A percentile compares a stretch with the other conserved stretches of the same genome.
phyloP scores from a whole-genome alignment of 2,797 vertebrate genomes.

The Myotis daubentonii region DNA sequence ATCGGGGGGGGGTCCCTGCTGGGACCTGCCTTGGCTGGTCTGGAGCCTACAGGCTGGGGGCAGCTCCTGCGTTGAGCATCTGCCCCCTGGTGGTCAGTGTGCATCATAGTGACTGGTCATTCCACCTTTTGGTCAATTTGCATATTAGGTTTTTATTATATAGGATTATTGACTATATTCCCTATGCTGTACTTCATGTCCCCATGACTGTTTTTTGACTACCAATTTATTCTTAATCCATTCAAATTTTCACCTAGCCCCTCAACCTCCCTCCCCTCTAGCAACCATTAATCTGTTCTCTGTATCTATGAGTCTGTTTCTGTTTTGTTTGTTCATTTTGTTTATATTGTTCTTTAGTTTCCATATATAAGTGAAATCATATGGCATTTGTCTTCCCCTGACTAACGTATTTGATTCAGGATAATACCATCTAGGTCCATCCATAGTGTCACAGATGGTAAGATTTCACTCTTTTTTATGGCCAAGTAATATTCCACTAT shows the following conservation, averaged over 20 bases:
- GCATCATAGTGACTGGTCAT: no score
- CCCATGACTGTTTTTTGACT: neutral
- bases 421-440: neutral
- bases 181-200: neutral
- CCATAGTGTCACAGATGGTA: neutral
- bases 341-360: neutral
- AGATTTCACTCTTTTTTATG: neutral
- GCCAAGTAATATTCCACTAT: neutral
- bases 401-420: neutral
- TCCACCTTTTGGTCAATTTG: no score
- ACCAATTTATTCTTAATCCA: neutral
- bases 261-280: neutral
- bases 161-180: neutral
- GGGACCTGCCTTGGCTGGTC: no score
- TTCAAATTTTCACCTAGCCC: neutral
- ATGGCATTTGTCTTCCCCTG: neutral
- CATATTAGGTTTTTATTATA: no score
- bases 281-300: neutral
- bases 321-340: neutral
- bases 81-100: no score
- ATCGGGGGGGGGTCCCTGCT: no score
- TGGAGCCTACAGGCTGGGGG: no score
- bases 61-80: no score
- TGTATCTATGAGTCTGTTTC: neutral
- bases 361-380: neutral